A percentile compares a stretch with the other conserved stretches of the same genome.
Evolutionary conservation across 2,888 invertebrate genomes (phyloP).

Genomic region (Adelognathus sp.): DNA sequence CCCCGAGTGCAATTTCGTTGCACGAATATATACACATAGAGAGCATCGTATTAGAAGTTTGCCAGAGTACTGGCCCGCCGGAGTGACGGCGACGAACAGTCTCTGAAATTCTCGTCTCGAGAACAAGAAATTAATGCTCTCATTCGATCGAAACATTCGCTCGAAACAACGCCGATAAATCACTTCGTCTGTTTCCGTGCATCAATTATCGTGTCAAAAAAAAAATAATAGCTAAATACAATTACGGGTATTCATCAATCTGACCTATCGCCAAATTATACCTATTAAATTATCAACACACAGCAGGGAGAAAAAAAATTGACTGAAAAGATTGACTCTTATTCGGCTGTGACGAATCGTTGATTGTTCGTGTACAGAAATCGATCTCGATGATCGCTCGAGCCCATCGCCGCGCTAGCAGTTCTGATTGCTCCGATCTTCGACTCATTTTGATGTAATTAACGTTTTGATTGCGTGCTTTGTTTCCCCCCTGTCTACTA

Average conservation of each 20-base stretch:
- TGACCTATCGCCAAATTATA: neutral
- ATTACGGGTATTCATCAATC: neutral
- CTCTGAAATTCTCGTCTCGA: conserved; percentile 47
- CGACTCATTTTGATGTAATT: conserved; percentile 81
- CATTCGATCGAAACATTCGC: neutral
- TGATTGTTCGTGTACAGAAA: conserved; percentile 45
- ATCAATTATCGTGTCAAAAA: neutral
- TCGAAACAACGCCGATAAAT: neutral
- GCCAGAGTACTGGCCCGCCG: conserved; percentile 69
- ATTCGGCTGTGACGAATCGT: conserved; percentile 15
- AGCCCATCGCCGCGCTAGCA: conserved; percentile 63
- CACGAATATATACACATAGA: conserved; percentile 75
- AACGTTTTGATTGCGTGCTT: conserved; percentile 80
- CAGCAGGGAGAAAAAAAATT: neutral
- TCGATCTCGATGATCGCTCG: conserved; percentile 55
- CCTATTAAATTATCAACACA: neutral
- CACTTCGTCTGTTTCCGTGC: neutral
- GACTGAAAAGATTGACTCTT: neutral
- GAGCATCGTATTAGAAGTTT: conserved; percentile 77
- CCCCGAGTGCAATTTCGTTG: conserved; percentile 76
- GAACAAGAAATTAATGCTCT: conserved; percentile 27
- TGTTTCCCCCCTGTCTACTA: conserved; percentile 76
- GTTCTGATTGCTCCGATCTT: conserved; percentile 77
- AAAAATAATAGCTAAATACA: neutral
- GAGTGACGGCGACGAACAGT: conserved; percentile 69